Evolutionary conservation across 2,797 vertebrate species (phyloP).

Genomic region (Naso thynnoides): DNA sequence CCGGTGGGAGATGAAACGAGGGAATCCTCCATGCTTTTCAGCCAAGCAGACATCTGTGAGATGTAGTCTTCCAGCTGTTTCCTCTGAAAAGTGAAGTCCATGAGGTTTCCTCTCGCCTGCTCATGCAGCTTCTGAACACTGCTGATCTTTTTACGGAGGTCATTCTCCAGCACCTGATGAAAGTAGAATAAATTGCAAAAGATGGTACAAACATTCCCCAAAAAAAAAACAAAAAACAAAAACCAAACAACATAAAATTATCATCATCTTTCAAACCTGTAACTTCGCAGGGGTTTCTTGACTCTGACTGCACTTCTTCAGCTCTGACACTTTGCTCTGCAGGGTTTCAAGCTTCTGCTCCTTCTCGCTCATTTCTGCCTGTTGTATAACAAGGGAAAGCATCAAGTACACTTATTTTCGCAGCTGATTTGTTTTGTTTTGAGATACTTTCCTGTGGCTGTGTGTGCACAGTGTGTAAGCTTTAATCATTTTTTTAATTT

Average conservation of each 20-base stretch:
- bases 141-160: constrained; percentile 91
- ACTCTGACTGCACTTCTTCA: constrained; percentile 87
- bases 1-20: constrained; percentile 83
- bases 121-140: constrained; percentile 89
- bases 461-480: background rate
- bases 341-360: constrained; percentile 88
- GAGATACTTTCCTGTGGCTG: background rate
- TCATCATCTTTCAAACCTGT: constrained; percentile 85
- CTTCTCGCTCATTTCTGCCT: constrained; percentile 89
- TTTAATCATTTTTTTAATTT: too few relatives aligned
- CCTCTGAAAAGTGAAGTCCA: constrained; percentile 90
- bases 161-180: constrained; percentile 91
- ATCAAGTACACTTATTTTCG: background rate
- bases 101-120: constrained; percentile 88
- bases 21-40: constrained; percentile 88
- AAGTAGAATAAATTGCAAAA: constrained; percentile 5
- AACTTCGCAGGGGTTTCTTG: constrained; percentile 90
- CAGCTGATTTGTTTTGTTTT: background rate
- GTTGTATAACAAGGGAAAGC: constrained; percentile 39
- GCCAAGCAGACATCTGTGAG: constrained; percentile 87
- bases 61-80: constrained; percentile 91
- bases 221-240: background rate
- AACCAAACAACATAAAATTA: background rate
- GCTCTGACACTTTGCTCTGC: constrained; percentile 88
- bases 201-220: background rate